Evolutionary conservation across 2,797 vertebrate species (phyloP).

Genomic region (Poecile montanus): DNA sequence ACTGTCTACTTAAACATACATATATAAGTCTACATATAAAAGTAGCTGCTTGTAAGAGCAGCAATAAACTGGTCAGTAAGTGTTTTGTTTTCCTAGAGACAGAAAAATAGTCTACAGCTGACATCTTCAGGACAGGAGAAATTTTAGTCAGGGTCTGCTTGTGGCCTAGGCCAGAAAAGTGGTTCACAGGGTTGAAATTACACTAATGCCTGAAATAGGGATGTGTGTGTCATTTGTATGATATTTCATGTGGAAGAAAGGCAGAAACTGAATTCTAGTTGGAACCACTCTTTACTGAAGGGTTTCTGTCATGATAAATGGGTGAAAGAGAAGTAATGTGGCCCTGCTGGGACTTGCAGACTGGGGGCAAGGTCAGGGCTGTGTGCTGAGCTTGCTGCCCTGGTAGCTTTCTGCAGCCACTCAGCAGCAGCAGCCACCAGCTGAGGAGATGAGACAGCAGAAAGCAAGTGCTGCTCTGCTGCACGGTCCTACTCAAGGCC

Average conservation of each 20-base stretch:
- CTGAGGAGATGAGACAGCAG: neutral
- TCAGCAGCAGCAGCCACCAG: neutral
- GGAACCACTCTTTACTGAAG: neutral
- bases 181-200: neutral
- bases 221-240: neutral
- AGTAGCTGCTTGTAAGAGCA: neutral
- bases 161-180: neutral
- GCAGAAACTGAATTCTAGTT: neutral
- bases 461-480: neutral
- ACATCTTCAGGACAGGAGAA: neutral
- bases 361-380: neutral
- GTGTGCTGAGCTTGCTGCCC: neutral
- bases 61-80: neutral
- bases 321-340: neutral
- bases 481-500: accelerated
- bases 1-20: neutral
- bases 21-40: neutral
- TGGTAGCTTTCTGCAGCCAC: neutral
- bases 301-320: neutral
- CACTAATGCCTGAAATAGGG: neutral
- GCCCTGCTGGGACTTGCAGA: neutral
- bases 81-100: neutral
- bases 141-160: neutral
- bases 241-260: neutral
- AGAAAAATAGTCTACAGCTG: neutral